A percentile compares a stretch with the other conserved stretches of the same genome.
Conservation (phyloP, 1,140 invertebrate species). For the Melitaea cinxia region DNA sequence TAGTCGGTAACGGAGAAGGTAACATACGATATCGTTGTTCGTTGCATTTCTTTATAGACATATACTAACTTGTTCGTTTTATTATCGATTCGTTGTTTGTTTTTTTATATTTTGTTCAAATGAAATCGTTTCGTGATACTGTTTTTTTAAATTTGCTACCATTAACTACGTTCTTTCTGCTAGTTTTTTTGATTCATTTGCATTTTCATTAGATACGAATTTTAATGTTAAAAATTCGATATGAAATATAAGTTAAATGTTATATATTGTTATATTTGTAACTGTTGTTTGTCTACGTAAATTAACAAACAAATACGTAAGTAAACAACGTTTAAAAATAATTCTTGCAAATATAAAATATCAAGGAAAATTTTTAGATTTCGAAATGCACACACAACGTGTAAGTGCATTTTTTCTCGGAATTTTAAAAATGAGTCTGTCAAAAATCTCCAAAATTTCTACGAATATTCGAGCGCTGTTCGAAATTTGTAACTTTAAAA, state of each 20-base stretch:
- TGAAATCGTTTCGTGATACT: no score
- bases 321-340: neutral
- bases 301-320: no score
- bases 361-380: neutral
- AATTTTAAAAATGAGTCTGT: constrained; percentile 1
- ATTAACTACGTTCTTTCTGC: no score
- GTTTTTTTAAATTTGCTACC: no score
- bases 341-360: neutral
- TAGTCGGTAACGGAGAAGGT: neutral
- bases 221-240: no score
- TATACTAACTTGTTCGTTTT: neutral
- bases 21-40: constrained; percentile 11
- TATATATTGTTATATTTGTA: no score
- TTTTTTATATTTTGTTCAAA: no score
- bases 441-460: constrained; percentile 4
- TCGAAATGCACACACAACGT: neutral
- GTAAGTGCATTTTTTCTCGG: neutral
- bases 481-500: constrained; percentile 6
- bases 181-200: no score
- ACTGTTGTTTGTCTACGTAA: no score
- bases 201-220: no score
- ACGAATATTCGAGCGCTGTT: neutral
- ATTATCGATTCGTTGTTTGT: constrained; percentile 1
- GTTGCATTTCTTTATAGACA: constrained; percentile 3
- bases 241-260: no score